These are phyloP conservation scores for Morpho helenor DNA, from an alignment of 2,888 invertebrate genomes.

Conservation along the genomic window DNA sequence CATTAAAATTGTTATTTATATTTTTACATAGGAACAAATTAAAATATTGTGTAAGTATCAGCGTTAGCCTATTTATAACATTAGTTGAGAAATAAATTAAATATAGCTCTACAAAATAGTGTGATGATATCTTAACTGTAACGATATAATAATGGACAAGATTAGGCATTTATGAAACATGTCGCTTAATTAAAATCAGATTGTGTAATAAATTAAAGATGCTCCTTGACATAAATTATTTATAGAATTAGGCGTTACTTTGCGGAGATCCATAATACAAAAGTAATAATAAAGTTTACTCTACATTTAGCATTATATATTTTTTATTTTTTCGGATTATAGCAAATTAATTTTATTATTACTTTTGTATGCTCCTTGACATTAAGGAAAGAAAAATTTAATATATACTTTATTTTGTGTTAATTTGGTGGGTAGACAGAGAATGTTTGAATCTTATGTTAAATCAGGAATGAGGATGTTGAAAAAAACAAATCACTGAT, in stretches of 20 bases:
- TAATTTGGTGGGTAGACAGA: no score
- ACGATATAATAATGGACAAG: slow-evolving; percentile 58
- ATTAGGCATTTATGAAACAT: slow-evolving; percentile 65
- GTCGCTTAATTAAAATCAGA: background rate
- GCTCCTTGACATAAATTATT: background rate
- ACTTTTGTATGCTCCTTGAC: background rate
- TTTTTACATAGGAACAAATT: slow-evolving; percentile 38
- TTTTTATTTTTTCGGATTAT: no score
- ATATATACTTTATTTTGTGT: background rate
- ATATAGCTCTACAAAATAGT: slow-evolving; percentile 59
- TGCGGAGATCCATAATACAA: no score
- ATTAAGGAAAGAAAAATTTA: background rate
- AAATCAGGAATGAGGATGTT: no score
- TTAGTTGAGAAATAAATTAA: slow-evolving; percentile 65
- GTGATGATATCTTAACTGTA: slow-evolving; percentile 63
- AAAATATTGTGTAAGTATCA: slow-evolving; percentile 35
- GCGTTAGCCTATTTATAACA: slow-evolving; percentile 41
- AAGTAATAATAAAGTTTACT: no score
- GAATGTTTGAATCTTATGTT: no score
- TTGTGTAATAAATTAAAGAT: background rate
- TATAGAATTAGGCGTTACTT: no score
- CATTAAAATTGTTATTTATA: slow-evolving; percentile 2
- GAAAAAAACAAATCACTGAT: no score
- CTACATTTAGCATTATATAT: no score
- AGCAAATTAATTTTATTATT: no score